Evolutionary conservation across 2,888 invertebrate genomes (phyloP), one percentile per base, ranked within the genome.

Genomic region (Cryptus viduatorius): DNA sequence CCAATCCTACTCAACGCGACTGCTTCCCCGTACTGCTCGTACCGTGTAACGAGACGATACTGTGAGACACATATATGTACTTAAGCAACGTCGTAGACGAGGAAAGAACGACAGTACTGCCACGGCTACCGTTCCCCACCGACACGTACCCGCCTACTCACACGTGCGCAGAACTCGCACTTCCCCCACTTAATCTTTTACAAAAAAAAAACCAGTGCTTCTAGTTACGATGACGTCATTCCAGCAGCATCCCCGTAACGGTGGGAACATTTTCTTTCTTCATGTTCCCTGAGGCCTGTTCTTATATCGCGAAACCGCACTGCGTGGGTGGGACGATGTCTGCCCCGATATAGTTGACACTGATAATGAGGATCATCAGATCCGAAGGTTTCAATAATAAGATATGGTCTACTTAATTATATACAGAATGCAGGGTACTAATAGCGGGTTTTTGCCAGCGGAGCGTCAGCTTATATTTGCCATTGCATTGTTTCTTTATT

Each of bases 181-280:
- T 37, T 44, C n/a, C 59, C 56, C 79, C 68, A 16, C 1, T 67
- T 31, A 64, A 3, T 14, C 29, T 29, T 31, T 12, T 29, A 5
- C 14, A 14, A 31, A 31, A 61, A 61, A 61, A 61, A 61, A 24
- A 61, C 29, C 59, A 61, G 59, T n/a, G 5, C 24, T 29, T 46
- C 61, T 64, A 69, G 46, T 84, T 82, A 61, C 84, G 82, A 86
- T 90, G 90, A 90, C 90, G 90, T 90, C 90, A 90, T 85, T 84
- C 65, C 48, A 56, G 69, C 29, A 10, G 12, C 24, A 48, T 61
- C 31, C 14, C 7, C n/a, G 42, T 83, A 67, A 84, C 37, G 69
- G 83, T 85, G 73, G 80, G 56, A 75, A 75, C 50, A 81, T 82
- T 82, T 82, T 56, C 19, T 67, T 53, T 42, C 68, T n/a, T 46